Evolutionary conservation across 2,888 invertebrate genomes (phyloP).

Genomic region (Mechanitis mazaeus): DNA sequence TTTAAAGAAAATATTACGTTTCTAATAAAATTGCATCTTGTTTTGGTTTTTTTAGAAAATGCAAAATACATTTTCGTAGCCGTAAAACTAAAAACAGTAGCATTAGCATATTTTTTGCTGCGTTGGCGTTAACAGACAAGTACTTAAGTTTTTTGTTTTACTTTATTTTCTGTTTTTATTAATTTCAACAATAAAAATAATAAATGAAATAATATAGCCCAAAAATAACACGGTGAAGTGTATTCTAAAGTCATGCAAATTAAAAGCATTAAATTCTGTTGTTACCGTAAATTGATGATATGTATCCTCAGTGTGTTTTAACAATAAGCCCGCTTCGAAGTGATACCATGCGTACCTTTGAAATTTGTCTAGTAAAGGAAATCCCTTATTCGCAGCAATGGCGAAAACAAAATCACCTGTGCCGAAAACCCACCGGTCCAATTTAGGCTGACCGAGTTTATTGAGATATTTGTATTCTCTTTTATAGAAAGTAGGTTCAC

Average conservation of each 20-base stretch:
- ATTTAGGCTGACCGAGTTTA: conserved; percentile 36
- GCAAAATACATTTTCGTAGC: too few species aligned
- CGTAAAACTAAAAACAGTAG: conserved; percentile 28
- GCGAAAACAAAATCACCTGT: conserved; percentile 31
- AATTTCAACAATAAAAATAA: conserved; percentile 43
- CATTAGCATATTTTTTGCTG: not conserved
- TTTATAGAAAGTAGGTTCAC: conserved; percentile 40
- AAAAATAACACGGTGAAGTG: conserved; percentile 40
- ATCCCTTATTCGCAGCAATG: conserved; percentile 45
- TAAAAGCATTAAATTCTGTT: conserved; percentile 32
- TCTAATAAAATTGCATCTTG: too few species aligned
- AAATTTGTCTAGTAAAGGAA: conserved; percentile 40
- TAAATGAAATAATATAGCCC: conserved; percentile 39
- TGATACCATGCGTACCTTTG: conserved; percentile 39
- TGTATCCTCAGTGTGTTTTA: conserved; percentile 36
- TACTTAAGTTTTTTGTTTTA: too few species aligned
- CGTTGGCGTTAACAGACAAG: too few species aligned
- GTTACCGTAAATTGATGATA: conserved; percentile 29
- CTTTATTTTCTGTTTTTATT: conserved; percentile 2
- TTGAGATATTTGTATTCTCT: conserved; percentile 40
- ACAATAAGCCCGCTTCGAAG: conserved; percentile 47
- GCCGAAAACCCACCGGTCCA: conserved; percentile 42
- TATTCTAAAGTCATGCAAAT: conserved; percentile 39
- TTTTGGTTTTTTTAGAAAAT: too few species aligned
- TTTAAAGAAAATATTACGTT: too few species aligned